Conservation (phyloP, 2,113 vertebrate species). For the Ciconia maguari region DNA sequence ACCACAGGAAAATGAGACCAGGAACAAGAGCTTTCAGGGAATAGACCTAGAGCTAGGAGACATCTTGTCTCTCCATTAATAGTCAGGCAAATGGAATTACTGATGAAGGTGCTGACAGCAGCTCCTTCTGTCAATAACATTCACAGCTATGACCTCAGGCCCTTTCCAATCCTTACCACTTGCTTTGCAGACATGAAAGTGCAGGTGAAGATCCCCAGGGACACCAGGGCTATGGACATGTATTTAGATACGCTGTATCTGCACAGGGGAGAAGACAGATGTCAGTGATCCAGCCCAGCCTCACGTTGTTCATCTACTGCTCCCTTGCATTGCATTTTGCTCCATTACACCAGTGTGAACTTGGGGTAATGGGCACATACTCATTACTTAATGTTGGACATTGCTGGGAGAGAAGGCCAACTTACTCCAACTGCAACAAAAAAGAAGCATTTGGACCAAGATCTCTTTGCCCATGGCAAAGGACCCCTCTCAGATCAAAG, state of each 20-base stretch:
- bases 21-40: neutral
- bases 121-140: neutral
- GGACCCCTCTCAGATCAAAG: neutral
- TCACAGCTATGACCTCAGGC: neutral
- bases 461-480: neutral
- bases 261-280: neutral
- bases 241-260: conserved; percentile 92
- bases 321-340: neutral
- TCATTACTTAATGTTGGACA: neutral
- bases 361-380: fast-evolving
- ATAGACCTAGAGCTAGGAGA: neutral
- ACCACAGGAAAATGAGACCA: neutral
- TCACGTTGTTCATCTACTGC: fast-evolving
- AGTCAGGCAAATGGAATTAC: neutral
- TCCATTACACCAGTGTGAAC: neutral
- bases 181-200: conserved; percentile 97
- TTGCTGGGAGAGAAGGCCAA: neutral
- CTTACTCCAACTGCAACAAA: neutral
- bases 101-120: neutral
- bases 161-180: conserved; percentile 84
- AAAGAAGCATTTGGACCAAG: neutral
- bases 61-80: fast-evolving
- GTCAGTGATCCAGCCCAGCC: neutral
- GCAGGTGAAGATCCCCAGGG: conserved; percentile 95
- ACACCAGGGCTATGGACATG: conserved; percentile 88